Percentiles rank a stretch among this genome's conserved stretches.
phyloP scores from a whole-genome alignment of 2,888 invertebrate species.

The Eupithecia insigniata region DNA sequence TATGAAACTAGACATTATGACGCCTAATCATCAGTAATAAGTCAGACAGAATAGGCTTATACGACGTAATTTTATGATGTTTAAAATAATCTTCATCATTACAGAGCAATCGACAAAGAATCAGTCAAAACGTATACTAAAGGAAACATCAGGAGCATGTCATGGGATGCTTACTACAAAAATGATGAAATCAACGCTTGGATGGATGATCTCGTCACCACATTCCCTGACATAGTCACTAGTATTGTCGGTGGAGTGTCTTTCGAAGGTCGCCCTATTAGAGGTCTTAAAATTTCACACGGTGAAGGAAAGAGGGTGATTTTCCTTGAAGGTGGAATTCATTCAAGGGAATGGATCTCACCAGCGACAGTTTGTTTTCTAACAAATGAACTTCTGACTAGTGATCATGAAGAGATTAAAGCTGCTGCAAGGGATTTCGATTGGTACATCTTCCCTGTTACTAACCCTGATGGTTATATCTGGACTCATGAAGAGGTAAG shows the following conservation, averaged over 20 bases:
- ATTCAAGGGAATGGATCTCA: conserved; percentile 91
- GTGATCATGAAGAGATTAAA: conserved; percentile 77
- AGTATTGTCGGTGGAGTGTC: conserved; percentile 67
- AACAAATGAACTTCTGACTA: conserved; percentile 87
- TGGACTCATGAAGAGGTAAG: conserved; percentile 86
- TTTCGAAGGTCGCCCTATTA: conserved; percentile 73
- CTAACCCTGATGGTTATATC: conserved; percentile 90
- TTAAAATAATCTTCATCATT: background rate
- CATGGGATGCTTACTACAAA: conserved; percentile 84
- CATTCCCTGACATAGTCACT: conserved; percentile 76
- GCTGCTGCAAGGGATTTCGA: conserved; percentile 86
- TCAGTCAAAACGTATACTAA: conserved; percentile 52
- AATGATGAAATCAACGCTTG: conserved; percentile 85
- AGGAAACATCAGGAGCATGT: conserved; percentile 49
- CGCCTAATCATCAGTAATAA: background rate
- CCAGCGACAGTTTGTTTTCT: conserved; percentile 87
- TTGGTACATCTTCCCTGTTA: conserved; percentile 90
- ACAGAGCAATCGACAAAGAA: conserved; percentile 78
- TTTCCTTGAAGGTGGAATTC: conserved; percentile 83
- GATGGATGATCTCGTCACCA: conserved; percentile 77
- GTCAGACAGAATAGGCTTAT: background rate
- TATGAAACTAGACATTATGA: background rate
- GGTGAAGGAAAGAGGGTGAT: conserved; percentile 61
- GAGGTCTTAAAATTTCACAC: conserved; percentile 72
- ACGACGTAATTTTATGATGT: background rate